A percentile compares a stretch with the other conserved stretches of the same genome.
Conservation (phyloP, 2,797 vertebrate genomes). For the Liasis olivaceus region DNA sequence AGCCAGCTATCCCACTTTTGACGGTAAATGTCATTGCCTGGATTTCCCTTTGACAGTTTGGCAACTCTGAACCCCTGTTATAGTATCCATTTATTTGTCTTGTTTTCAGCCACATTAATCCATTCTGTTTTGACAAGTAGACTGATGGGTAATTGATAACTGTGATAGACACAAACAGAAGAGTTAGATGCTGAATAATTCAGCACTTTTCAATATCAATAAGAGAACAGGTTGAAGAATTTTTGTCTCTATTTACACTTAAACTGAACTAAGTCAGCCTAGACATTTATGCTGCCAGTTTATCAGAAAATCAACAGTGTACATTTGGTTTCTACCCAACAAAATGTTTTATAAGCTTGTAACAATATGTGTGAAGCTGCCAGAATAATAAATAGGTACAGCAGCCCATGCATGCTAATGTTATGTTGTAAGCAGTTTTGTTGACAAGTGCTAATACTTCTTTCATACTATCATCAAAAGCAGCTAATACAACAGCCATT, state of each 20-base stretch:
- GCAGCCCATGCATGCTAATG: conserved; percentile 99
- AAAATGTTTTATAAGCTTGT: conserved; percentile 97
- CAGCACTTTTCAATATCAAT: conserved; percentile 84
- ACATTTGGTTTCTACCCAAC: conserved; percentile 85
- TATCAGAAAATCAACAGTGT: conserved; percentile 96
- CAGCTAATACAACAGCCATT: conserved; percentile 99
- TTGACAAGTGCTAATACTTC: conserved; percentile 99
- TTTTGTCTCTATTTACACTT: conserved; percentile 89
- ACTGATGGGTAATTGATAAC: conserved; percentile 87
- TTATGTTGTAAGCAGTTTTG: conserved; percentile 99
- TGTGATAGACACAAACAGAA: conserved; percentile 89
- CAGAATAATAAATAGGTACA: conserved; percentile 99
- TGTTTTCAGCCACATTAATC: conserved; percentile 85
- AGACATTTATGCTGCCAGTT: conserved; percentile 89
- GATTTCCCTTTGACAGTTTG: conserved; percentile 85
- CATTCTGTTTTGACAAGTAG: conserved; percentile 85
- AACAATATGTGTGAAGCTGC: conserved; percentile 97
- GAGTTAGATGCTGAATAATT: conserved; percentile 84
- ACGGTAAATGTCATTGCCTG: conserved; percentile 90
- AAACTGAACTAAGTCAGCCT: conserved; percentile 83
- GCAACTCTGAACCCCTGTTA: conserved; percentile 81
- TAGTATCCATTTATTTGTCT: conserved; percentile 87
- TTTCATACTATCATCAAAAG: conserved; percentile 99
- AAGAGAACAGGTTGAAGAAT: conserved; percentile 83
- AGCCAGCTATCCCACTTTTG: conserved; percentile 94